phyloP scores from a whole-genome alignment of 2,113 vertebrate genomes.

The Montifringilla adamsi region DNA sequence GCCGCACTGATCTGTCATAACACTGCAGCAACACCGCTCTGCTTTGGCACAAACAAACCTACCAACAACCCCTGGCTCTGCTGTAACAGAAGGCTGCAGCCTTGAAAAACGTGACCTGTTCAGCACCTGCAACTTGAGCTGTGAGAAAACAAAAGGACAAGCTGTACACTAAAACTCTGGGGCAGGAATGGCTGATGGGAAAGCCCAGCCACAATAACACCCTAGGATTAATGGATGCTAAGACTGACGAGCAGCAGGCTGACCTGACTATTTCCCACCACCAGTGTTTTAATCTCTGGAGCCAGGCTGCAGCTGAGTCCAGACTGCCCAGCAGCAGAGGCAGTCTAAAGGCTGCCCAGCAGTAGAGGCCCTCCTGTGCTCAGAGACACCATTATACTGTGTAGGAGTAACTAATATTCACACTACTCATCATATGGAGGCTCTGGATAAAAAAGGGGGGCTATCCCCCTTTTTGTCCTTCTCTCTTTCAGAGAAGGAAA shows the following conservation, averaged over 20 bases:
- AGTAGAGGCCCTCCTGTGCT: not conserved
- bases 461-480: not conserved
- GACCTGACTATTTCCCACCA: slow-evolving; percentile 19
- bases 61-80: not conserved
- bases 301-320: not conserved
- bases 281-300: not conserved
- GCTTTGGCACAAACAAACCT: not conserved
- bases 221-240: not conserved
- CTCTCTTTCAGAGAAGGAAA: not conserved
- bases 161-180: not conserved
- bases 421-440: not conserved
- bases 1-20: not conserved
- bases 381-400: not conserved
- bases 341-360: not conserved
- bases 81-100: not conserved
- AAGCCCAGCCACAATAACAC: not conserved
- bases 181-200: not conserved
- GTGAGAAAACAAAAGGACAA: slow-evolving; percentile 27
- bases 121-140: slow-evolving; percentile 7
- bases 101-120: not conserved
- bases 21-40: not conserved
- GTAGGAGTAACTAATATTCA: not conserved
- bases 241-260: not conserved
- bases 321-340: not conserved
- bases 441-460: not conserved